Base-by-base conservation (phyloP, 2,888 invertebrate genomes). In the Epiblema foenella region DNA sequence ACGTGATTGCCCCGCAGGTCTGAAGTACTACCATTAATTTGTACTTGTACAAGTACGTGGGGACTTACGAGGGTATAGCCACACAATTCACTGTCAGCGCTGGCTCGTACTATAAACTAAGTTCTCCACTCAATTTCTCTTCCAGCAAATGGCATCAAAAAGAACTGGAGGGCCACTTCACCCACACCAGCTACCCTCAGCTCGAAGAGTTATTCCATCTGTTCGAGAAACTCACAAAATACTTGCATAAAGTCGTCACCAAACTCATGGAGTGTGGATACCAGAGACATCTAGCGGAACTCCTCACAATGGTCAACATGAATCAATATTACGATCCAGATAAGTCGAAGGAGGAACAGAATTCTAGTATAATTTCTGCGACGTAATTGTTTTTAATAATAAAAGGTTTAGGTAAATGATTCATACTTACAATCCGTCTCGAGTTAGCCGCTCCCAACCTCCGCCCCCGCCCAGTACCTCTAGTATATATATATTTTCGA, bases 231-330 rank as follows among this genome's bases (percentile, higher is more conserved):
- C 84, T 94, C 15, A 93, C 95, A 24, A 90, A 94, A 46, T 95
- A 95, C 77, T 87, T 96, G 37, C 95, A 95, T 77, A 95, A 95
- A 81, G 94, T 95, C 1, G 84, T 95, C 9, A 93, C 93, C 0
- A 95, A 95, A 78, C 90, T 96, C 3, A 95, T 95, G 77, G 95
- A 94, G 74, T 94, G 94, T 75, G 96, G 96, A 0, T 96, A 96
- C 80, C 96, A 96, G 78, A 94, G 95, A 0, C 95, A 96, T 83
- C 83, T 96, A 49, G 93, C 94, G 33, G 96, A 96, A 75, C 88
- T 96, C 60, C 84, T 96, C 2, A 95, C 95, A 71, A 94, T 95
- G 89, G 91, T 96, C 66, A 95, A 96, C 78, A 89, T 96, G 69
- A 96, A 96, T 81, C 92, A 94, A 52, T 95, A 94, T 81, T 95